Base-by-base conservation (phyloP, 1,140 invertebrate genomes). In the Antheraea pernyi region DNA sequence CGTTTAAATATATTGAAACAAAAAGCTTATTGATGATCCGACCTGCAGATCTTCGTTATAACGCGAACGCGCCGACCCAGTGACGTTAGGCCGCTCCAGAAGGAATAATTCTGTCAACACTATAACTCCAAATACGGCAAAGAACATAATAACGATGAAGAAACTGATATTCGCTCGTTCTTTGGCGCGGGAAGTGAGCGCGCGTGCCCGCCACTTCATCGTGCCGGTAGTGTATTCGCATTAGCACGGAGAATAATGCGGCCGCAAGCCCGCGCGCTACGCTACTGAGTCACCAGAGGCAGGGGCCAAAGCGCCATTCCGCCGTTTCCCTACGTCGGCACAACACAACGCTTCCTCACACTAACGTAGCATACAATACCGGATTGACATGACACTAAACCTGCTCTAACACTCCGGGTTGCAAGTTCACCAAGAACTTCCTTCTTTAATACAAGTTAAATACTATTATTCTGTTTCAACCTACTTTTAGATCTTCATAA, bases 101-200 rank as follows among this genome's bases (percentile, higher is more conserved):
- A 97, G 92, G 83, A 97, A 95, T 73, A 97, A 95, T 91, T 97
- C 97, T 48, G 97, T 97, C 59, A 98, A 93, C 13, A 98, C 95
- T 75, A 98, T 97, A 65, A 97, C 90, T 11, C 96, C 96, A 80
- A 97, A 98, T 48, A 98, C 95, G n/a, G 95, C 96, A 84, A 98
- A 97, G 86, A 98, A 98, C 93, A 97, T 96, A 69, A 98, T 94
- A 37, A 98, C 97, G 79, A 98, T 95, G 91, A 97, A 95, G 89
- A 97, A 97, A 72, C 96, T 97, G 94, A 97, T 95, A 83, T 96
- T 96, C 67, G 96, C 96, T 66, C 97, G 93, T 80, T 97, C 96
- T 75, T 95, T 94, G 63, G 95, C 94, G 82, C 95, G 91, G 74
- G 84, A 82, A 76, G 84, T 73, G 30, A 80, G 76, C 75, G 83